These are phyloP conservation scores for Gnathonemus echidnorhynchus DNA, from an alignment of 2,113 vertebrate species.

Conservation along the genomic window DNA sequence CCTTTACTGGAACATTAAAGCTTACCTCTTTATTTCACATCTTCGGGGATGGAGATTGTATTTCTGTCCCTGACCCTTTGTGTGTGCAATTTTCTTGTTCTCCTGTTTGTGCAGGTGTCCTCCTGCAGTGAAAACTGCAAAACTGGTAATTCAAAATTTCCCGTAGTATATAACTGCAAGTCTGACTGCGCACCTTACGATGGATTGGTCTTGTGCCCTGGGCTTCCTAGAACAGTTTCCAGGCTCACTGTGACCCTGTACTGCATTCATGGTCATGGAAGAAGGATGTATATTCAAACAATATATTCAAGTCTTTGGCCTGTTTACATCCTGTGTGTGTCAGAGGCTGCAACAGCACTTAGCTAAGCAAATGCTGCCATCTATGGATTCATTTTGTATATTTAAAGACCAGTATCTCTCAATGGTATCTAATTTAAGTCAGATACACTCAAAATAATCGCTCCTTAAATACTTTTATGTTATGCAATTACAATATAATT, in stretches of 20 bases:
- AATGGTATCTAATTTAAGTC: not conserved
- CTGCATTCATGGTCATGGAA: not conserved
- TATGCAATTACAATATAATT: not conserved
- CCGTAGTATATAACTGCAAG: not conserved
- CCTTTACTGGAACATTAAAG: not conserved
- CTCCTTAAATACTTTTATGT: not conserved
- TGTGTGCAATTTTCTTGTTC: not conserved
- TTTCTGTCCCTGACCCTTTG: not conserved
- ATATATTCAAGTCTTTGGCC: not conserved
- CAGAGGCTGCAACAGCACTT: not conserved
- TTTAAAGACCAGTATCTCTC: not conserved
- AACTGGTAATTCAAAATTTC: not conserved
- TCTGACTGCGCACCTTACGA: not conserved
- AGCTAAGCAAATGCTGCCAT: constrained; percentile 16
- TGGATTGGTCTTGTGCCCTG: not conserved
- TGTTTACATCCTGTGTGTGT: not conserved
- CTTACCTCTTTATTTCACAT: not conserved
- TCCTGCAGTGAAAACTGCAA: not conserved
- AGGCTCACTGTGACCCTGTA: not conserved
- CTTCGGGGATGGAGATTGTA: not conserved
- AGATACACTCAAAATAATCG: not conserved
- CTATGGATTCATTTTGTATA: constrained; percentile 10
- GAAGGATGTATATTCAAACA: not conserved
- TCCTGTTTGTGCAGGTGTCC: not conserved
- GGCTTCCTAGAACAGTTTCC: not conserved